Conservation (phyloP, 2,113 vertebrate genomes). For the Dicaeum eximium region DNA sequence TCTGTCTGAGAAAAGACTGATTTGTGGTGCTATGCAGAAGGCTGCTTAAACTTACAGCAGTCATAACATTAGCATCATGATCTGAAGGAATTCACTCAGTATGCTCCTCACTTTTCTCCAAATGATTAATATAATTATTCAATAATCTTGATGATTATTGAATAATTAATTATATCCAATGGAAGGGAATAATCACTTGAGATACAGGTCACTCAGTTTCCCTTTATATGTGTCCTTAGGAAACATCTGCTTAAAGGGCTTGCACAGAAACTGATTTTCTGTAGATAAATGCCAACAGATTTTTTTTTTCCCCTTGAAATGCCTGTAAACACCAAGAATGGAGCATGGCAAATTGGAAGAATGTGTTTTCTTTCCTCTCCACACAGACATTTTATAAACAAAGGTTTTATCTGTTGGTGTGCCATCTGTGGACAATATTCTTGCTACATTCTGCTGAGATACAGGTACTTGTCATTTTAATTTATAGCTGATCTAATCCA, state of each 20-base stretch:
- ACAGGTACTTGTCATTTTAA: neutral
- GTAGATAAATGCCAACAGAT: neutral
- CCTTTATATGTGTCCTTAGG: neutral
- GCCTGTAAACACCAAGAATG: neutral
- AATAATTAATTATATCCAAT: neutral
- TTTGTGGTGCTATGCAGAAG: neutral
- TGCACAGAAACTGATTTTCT: neutral
- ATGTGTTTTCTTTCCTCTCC: neutral
- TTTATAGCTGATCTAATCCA: neutral
- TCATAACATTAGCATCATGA: fast-evolving
- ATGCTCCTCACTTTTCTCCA: neutral
- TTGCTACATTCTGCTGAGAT: neutral
- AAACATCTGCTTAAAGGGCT: neutral
- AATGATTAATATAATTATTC: neutral
- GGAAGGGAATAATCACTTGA: neutral
- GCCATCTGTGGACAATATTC: neutral
- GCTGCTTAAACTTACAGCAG: neutral
- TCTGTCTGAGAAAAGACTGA: neutral
- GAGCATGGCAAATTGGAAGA: neutral
- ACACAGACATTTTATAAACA: neutral
- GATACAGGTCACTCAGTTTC: neutral
- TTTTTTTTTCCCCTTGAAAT: neutral
- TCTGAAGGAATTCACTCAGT: neutral
- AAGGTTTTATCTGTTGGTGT: neutral
- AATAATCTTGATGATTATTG: neutral